Conservation (phyloP, 2,888 invertebrate species). For the Nemoura dubitans region DNA sequence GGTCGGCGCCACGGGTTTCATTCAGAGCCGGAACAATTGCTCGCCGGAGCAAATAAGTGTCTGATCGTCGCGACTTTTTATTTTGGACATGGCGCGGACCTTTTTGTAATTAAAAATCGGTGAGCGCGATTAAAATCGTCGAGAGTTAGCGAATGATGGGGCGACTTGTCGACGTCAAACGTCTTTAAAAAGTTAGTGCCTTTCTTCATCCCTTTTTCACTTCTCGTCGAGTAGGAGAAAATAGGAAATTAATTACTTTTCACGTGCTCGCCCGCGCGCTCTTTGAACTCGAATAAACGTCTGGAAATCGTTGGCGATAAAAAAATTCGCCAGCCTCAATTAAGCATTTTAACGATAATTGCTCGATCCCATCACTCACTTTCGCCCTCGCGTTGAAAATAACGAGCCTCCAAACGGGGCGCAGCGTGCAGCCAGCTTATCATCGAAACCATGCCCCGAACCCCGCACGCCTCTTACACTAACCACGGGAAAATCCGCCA, state of each 20-base stretch:
- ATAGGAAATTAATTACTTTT: background rate
- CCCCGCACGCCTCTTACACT: background rate
- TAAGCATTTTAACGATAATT: slow-evolving; percentile 7
- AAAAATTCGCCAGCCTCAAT: background rate
- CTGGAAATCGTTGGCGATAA: background rate
- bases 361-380: background rate
- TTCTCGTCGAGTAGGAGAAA: background rate
- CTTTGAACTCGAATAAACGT: background rate
- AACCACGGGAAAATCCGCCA: background rate
- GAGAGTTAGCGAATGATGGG: background rate
- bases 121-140: background rate
- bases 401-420: background rate
- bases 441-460: background rate
- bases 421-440: background rate
- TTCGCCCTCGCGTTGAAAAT: background rate
- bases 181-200: background rate
- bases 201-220: background rate
- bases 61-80: too few species aligned
- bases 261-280: background rate
- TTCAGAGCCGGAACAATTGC: too few species aligned
- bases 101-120: slow-evolving; percentile 7
- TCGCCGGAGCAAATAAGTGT: too few species aligned
- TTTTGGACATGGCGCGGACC: background rate
- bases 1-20: background rate
- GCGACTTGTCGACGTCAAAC: background rate